These are phyloP conservation scores for Myzus persicae DNA, from an alignment of 1,140 invertebrate species.

Conservation along the genomic window DNA sequence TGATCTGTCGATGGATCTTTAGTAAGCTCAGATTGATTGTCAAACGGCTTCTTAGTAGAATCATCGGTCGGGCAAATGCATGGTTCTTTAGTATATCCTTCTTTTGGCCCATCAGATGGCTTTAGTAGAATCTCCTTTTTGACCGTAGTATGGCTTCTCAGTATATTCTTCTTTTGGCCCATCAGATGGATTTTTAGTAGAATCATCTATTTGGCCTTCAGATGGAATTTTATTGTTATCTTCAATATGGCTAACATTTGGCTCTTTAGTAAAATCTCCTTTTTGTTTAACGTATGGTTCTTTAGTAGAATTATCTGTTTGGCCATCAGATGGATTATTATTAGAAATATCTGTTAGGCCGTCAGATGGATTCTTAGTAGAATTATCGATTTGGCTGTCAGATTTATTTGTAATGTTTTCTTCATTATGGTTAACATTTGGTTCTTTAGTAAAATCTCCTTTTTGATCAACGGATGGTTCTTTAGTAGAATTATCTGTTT, in stretches of 20 bases:
- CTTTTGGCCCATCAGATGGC: no score
- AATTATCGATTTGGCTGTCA: neutral
- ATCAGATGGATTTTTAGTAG: no score
- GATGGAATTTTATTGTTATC: neutral
- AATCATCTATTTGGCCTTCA: neutral
- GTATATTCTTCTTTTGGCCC: no score
- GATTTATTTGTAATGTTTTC: neutral
- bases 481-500: no score
- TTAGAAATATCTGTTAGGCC: neutral
- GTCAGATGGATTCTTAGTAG: no score
- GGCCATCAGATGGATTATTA: neutral
- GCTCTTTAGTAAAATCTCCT: no score
- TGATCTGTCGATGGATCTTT: neutral
- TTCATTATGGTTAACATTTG: no score
- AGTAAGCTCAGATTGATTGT: neutral
- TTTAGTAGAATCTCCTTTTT: no score
- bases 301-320: neutral
- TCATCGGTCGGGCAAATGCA: no score
- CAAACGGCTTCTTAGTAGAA: neutral
- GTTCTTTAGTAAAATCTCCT: no score
- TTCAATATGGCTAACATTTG: no score
- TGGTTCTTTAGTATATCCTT: neutral
- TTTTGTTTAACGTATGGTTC: neutral
- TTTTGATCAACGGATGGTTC: neutral
- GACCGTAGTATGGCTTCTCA: no score